Conservation (phyloP, 2,888 invertebrate species). For the Encarsia formosa region DNA sequence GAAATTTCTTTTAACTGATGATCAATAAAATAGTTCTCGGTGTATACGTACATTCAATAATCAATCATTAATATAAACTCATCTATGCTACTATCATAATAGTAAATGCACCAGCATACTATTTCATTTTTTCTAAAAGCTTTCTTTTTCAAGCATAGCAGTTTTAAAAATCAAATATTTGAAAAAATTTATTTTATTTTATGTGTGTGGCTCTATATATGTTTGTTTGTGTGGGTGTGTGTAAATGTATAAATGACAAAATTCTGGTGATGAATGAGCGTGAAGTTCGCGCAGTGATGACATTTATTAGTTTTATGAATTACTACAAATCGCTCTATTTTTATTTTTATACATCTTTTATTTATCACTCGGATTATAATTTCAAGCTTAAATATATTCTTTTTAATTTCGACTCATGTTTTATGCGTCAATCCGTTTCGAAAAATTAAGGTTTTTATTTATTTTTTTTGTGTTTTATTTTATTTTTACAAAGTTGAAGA, state of each 20-base stretch:
- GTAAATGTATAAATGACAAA: conserved; percentile 19
- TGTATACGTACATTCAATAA: neutral
- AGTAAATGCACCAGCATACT: conserved; percentile 25
- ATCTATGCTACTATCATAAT: conserved; percentile 11
- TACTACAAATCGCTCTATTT: conserved; percentile 16
- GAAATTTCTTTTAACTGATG: no score
- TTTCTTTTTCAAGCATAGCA: no score
- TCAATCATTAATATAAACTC: neutral
- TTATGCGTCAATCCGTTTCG: conserved; percentile 1
- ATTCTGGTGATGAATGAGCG: conserved; percentile 23
- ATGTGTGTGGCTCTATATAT: conserved; percentile 8
- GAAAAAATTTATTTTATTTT: conserved; percentile 14
- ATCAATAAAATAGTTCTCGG: no score
- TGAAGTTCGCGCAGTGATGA: conserved; percentile 30
- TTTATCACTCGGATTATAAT: conserved; percentile 5
- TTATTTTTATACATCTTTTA: conserved; percentile 12
- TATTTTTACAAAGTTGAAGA: no score
- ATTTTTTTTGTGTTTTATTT: conserved; percentile 12
- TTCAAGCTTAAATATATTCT: conserved; percentile 9
- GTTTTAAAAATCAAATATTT: no score
- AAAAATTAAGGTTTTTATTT: neutral
- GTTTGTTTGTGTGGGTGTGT: conserved; percentile 8
- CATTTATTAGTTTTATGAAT: conserved; percentile 18
- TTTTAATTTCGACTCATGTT: conserved; percentile 1
- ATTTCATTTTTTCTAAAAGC: no score